Evolutionary conservation across 2,797 vertebrate species (phyloP).

Genomic region (Atherinosoma microstoma): DNA sequence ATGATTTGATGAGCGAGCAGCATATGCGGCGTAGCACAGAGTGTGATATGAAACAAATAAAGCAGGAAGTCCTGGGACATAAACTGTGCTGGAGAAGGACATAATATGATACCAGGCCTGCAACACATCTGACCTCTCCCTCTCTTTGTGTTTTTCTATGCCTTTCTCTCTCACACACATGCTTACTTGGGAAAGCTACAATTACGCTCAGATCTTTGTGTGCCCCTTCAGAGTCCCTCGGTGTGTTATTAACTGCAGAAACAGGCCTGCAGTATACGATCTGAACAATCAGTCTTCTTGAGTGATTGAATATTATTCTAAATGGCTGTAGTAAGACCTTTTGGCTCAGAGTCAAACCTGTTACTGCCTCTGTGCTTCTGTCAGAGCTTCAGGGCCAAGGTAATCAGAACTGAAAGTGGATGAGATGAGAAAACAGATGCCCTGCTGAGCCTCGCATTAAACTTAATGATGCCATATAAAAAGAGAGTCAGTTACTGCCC

Average conservation of each 20-base stretch:
- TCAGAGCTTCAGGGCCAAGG: slow-evolving; percentile 41
- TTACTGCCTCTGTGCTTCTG: slow-evolving; percentile 57
- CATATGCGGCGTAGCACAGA: slow-evolving; percentile 9
- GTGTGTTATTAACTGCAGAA: slow-evolving; percentile 37
- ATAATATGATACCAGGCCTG: slow-evolving; percentile 66
- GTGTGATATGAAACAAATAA: slow-evolving; percentile 53
- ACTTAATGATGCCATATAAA: slow-evolving; percentile 70
- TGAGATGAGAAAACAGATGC: slow-evolving; percentile 61
- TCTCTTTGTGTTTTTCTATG: slow-evolving; percentile 50
- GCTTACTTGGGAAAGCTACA: slow-evolving; percentile 46
- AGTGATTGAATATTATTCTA: slow-evolving; percentile 52
- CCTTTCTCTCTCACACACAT: slow-evolving; percentile 25
- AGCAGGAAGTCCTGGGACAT: slow-evolving; percentile 50
- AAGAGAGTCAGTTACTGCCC: slow-evolving; percentile 48
- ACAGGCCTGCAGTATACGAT: slow-evolving; percentile 18
- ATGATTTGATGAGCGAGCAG: slow-evolving; percentile 45
- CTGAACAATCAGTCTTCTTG: slow-evolving; percentile 45
- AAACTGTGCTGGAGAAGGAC: slow-evolving; percentile 42
- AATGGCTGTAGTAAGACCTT: slow-evolving; percentile 44
- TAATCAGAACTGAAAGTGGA: slow-evolving; percentile 61
- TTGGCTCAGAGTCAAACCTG: slow-evolving; percentile 40
- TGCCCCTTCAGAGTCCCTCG: slow-evolving; percentile 22
- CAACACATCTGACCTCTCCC: slow-evolving; percentile 60
- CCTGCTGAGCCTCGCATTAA: slow-evolving; percentile 64
- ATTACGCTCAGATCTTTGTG: slow-evolving; percentile 50